phyloP scores from a whole-genome alignment of 1,140 invertebrate species.

The Dendroctonus ponderosae region DNA sequence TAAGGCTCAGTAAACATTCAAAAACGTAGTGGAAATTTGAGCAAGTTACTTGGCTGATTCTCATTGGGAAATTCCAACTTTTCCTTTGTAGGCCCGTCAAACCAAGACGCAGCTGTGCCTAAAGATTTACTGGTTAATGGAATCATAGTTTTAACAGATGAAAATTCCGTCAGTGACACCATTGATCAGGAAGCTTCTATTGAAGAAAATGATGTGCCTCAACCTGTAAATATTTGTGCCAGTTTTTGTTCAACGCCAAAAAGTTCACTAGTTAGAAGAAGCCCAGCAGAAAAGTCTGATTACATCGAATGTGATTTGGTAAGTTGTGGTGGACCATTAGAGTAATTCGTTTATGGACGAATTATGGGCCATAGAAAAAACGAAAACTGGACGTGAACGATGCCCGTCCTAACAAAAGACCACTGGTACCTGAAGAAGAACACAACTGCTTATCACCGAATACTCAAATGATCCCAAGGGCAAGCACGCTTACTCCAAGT shows the following conservation, averaged over 20 bases:
- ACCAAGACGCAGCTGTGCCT: conserved; percentile 15
- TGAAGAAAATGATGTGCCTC: conserved; percentile 37
- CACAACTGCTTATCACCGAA: conserved; percentile 6
- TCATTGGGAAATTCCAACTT: no score
- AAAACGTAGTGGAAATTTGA: background rate
- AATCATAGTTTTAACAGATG: conserved; percentile 42
- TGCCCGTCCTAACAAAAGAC: conserved; percentile 52
- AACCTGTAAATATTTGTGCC: conserved; percentile 20
- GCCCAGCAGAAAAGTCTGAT: conserved; percentile 17
- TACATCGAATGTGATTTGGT: conserved; percentile 39
- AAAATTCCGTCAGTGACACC: conserved; percentile 34
- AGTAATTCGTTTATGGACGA: background rate
- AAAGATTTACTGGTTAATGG: conserved; percentile 41
- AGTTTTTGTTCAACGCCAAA: conserved; percentile 36
- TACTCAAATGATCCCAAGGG: conserved; percentile 18
- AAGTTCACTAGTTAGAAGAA: conserved; percentile 37
- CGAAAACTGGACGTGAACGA: conserved; percentile 52
- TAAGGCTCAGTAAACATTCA: conserved; percentile 1
- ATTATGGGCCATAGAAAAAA: conserved; percentile 44
- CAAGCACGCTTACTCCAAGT: conserved; percentile 7
- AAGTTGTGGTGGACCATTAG: conserved; percentile 13
- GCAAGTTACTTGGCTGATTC: no score
- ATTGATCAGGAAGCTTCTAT: conserved; percentile 45
- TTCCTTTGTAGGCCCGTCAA: background rate
- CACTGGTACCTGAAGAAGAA: conserved; percentile 37